Evolutionary conservation across 1,140 invertebrate genomes (phyloP).

Genomic region (Tachypleus tridentatus): DNA sequence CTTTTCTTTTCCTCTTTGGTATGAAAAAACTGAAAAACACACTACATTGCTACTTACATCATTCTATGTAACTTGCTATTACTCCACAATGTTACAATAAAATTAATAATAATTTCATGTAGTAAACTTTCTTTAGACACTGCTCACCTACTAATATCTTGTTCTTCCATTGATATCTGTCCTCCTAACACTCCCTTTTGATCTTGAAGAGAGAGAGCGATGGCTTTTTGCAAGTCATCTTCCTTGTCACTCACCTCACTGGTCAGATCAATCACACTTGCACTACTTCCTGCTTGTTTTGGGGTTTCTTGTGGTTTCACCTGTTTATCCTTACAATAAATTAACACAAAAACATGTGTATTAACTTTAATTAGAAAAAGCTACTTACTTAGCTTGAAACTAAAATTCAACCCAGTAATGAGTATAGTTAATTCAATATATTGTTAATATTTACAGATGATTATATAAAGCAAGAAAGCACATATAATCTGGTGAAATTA

Average conservation of each 20-base stretch:
- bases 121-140: neutral
- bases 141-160: constrained; percentile 17
- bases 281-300: constrained; percentile 8
- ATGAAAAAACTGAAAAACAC: too few relatives aligned
- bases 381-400: constrained; percentile 5
- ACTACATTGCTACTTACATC: too few relatives aligned
- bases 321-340: neutral
- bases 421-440: neutral
- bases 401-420: neutral
- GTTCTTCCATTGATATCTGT: constrained; percentile 19
- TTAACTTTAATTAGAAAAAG: constrained; percentile 9
- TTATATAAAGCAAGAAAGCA: neutral
- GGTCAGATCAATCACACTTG: constrained; percentile 33
- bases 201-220: constrained; percentile 26
- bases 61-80: too few relatives aligned
- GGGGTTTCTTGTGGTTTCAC: neutral
- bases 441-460: neutral
- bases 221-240: constrained; percentile 36
- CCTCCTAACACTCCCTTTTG: constrained; percentile 16
- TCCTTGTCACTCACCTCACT: constrained; percentile 30
- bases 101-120: neutral
- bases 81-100: neutral
- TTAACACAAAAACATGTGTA: neutral
- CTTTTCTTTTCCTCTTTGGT: too few relatives aligned
- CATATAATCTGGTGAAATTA: too few relatives aligned